Evolutionary conservation across 2,113 vertebrate genomes (phyloP).

Genomic region (Phylloscopus trochilus): DNA sequence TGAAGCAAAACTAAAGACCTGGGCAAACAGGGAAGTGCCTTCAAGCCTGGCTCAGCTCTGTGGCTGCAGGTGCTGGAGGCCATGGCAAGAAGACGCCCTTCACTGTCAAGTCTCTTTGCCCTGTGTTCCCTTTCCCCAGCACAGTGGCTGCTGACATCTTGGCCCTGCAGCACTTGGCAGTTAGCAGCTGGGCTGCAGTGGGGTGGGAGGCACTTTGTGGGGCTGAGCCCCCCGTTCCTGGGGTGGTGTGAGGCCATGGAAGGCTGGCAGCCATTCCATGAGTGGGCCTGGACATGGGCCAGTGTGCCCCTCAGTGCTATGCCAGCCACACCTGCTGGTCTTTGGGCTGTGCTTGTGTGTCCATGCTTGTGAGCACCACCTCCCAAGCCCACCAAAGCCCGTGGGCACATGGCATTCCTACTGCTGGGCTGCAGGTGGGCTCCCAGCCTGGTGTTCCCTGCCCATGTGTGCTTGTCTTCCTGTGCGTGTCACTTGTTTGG

Average conservation of each 20-base stretch:
- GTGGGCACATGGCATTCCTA: accelerated
- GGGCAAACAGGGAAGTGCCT: background rate
- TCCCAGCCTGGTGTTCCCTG: background rate
- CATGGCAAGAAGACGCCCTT: accelerated
- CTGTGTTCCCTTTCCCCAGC: accelerated
- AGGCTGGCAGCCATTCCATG: background rate
- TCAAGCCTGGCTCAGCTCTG: background rate
- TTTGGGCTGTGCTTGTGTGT: background rate
- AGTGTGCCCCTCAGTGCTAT: background rate
- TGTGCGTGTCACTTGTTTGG: background rate
- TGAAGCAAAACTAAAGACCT: background rate
- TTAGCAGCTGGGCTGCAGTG: accelerated
- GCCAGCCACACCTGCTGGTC: background rate
- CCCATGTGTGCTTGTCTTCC: accelerated
- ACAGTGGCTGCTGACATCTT: background rate
- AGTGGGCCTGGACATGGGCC: background rate
- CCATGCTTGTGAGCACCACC: accelerated
- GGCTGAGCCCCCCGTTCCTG: background rate
- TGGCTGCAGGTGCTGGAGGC: background rate
- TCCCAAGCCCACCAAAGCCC: accelerated
- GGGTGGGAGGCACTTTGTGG: accelerated
- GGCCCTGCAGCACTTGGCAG: background rate
- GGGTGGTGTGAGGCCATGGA: background rate
- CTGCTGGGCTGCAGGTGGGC: background rate
- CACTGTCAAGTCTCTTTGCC: background rate